phyloP scores from a whole-genome alignment of 1,140 invertebrate genomes.

The Aplysia californica region DNA sequence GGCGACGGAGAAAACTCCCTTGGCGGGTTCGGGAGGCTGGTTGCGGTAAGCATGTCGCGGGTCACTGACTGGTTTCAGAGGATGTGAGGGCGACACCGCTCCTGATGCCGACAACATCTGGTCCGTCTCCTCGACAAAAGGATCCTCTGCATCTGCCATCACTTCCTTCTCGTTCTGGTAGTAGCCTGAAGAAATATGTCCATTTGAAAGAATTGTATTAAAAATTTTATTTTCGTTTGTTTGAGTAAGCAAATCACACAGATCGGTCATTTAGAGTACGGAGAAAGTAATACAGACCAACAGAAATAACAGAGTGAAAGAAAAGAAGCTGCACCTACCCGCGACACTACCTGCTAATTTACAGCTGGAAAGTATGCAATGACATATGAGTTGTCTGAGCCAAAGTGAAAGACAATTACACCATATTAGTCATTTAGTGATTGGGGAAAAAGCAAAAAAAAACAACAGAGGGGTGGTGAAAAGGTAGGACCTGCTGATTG shows the following conservation, averaged over 20 bases:
- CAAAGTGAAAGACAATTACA: not conserved
- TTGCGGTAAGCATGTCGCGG: not conserved
- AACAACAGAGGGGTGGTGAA: not conserved
- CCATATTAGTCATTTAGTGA: not conserved
- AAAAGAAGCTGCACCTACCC: too few relatives aligned
- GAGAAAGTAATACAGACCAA: too few relatives aligned
- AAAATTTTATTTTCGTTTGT: too few relatives aligned
- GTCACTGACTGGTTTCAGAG: not conserved
- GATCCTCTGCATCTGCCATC: slow-evolving; percentile 4
- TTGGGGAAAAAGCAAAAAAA: not conserved
- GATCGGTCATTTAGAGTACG: too few relatives aligned
- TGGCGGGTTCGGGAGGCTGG: not conserved
- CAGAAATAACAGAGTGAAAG: too few relatives aligned
- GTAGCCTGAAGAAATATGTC: slow-evolving; percentile 26
- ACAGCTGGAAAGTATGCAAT: not conserved
- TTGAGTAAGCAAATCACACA: too few relatives aligned
- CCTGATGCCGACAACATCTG: slow-evolving; percentile 15
- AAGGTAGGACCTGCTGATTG: not conserved
- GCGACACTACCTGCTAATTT: not conserved
- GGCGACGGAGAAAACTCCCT: slow-evolving; percentile 12
- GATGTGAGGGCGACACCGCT: not conserved
- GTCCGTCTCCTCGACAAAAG: slow-evolving; percentile 15
- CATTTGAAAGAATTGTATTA: too few relatives aligned
- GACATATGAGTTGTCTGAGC: not conserved
- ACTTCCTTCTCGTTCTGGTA: slow-evolving; percentile 41